phyloP scores from a whole-genome alignment of 2,888 invertebrate species.

The Chalcosyrphus nemorum region DNA sequence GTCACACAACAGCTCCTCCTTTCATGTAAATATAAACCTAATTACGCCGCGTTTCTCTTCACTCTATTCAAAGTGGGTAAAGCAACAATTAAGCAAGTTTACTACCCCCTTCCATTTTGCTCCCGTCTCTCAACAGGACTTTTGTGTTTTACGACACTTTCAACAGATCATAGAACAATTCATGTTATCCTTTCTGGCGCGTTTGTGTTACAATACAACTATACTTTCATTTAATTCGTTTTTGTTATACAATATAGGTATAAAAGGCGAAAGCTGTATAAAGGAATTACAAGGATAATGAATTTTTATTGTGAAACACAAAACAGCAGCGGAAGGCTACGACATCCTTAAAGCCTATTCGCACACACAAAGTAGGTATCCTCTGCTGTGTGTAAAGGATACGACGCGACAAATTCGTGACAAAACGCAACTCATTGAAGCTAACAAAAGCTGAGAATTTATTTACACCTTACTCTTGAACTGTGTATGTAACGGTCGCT shows the following conservation, averaged over 20 bases:
- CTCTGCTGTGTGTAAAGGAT: slow-evolving; percentile 42
- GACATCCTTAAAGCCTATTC: slow-evolving; percentile 42
- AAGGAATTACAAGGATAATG: slow-evolving; percentile 70
- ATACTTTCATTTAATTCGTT: slow-evolving; percentile 48
- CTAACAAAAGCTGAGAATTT: slow-evolving; percentile 72
- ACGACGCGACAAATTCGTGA: slow-evolving; percentile 66
- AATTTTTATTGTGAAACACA: slow-evolving; percentile 65
- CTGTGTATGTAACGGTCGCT: slow-evolving; percentile 44
- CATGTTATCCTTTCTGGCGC: slow-evolving; percentile 42
- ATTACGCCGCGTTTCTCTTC: slow-evolving; percentile 50
- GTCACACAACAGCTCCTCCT: slow-evolving; percentile 44
- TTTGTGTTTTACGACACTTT: slow-evolving; percentile 67
- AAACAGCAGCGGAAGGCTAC: slow-evolving; percentile 33
- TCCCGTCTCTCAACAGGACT: slow-evolving; percentile 41
- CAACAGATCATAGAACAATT: slow-evolving; percentile 71
- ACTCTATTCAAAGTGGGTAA: slow-evolving; percentile 7
- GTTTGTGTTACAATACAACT: slow-evolving; percentile 39
- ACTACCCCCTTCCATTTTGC: slow-evolving; percentile 25
- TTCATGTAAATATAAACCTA: slow-evolving; percentile 65
- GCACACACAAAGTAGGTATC: slow-evolving; percentile 15
- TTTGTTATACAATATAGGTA: slow-evolving; percentile 37
- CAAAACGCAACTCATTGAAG: slow-evolving; percentile 71
- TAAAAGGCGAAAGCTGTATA: slow-evolving; percentile 14
- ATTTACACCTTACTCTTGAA: slow-evolving; percentile 62
- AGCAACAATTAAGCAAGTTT: slow-evolving; percentile 52